Evolutionary conservation across 2,113 vertebrate species (phyloP).

Genomic region (Pachycephala philippinensis): DNA sequence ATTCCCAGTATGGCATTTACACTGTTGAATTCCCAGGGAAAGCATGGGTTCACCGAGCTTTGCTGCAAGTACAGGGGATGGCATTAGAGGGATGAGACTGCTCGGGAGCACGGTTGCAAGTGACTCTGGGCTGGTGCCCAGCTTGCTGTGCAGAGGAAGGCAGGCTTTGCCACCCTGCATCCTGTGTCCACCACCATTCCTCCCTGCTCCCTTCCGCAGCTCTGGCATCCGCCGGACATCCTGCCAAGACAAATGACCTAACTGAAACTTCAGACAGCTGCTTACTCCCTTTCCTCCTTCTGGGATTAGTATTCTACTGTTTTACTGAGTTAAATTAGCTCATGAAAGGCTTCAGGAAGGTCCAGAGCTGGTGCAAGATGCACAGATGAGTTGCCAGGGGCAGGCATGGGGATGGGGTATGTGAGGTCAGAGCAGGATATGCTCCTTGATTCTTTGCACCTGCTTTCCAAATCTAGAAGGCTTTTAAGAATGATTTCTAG

Average conservation of each 20-base stretch:
- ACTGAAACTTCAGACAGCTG: not conserved
- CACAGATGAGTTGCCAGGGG: not conserved
- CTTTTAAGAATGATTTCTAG: not conserved
- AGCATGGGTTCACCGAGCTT: not conserved
- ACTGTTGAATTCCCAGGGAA: not conserved
- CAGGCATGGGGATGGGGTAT: too few species aligned
- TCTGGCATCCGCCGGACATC: accelerated
- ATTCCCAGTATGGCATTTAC: not conserved
- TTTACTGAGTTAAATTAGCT: not conserved
- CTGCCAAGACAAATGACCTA: not conserved
- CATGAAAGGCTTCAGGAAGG: not conserved
- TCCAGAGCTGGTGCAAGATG: not conserved
- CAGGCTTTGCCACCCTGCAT: not conserved
- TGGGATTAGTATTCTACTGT: not conserved
- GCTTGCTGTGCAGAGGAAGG: not conserved
- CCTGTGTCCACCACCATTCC: not conserved
- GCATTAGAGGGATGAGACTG: not conserved
- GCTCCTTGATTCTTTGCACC: not conserved
- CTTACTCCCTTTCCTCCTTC: not conserved
- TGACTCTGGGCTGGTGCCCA: not conserved
- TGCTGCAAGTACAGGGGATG: not conserved
- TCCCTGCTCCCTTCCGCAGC: not conserved
- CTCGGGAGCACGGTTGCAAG: accelerated
- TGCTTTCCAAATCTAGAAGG: not conserved
- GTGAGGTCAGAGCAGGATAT: not conserved